Percentiles rank a stretch among this genome's conserved stretches.
Evolutionary conservation across 2,888 invertebrate genomes (phyloP).

Genomic region (Amphipoea oculea): DNA sequence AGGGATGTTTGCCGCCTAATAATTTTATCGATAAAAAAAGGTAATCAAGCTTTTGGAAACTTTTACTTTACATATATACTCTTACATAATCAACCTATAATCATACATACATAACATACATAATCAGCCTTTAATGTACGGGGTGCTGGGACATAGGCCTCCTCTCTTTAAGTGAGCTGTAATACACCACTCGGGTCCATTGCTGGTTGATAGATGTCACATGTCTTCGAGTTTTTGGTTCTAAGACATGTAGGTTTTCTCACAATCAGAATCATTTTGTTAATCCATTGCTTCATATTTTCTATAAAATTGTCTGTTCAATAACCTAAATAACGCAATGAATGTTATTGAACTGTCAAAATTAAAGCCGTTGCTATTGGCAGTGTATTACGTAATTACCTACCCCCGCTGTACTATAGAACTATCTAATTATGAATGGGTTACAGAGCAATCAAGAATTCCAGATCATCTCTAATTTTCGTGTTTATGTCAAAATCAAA

Average conservation of each 20-base stretch:
- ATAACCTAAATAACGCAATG: too few relatives aligned
- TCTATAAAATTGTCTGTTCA: too few relatives aligned
- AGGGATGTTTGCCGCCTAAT: conserved; percentile 18
- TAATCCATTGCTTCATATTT: too few relatives aligned
- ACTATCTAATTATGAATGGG: background rate
- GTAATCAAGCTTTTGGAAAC: background rate
- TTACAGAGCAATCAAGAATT: background rate
- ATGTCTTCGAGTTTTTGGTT: background rate
- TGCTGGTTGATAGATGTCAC: background rate
- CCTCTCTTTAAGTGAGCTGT: background rate
- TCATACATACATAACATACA: too few relatives aligned
- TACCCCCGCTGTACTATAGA: background rate
- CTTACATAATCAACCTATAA: too few relatives aligned
- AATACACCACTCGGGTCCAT: background rate
- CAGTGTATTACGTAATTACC: too few relatives aligned
- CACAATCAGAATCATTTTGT: background rate
- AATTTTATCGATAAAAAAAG: background rate
- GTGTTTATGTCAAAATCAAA: background rate
- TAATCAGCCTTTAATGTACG: background rate
- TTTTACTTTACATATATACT: too few relatives aligned
- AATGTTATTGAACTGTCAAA: too few relatives aligned
- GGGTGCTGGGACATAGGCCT: background rate
- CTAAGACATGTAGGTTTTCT: too few relatives aligned
- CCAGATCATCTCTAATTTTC: background rate
- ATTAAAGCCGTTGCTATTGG: too few relatives aligned